Evolutionary conservation across 1,140 invertebrate species (phyloP).

Genomic region (Drosophila baimaii): DNA sequence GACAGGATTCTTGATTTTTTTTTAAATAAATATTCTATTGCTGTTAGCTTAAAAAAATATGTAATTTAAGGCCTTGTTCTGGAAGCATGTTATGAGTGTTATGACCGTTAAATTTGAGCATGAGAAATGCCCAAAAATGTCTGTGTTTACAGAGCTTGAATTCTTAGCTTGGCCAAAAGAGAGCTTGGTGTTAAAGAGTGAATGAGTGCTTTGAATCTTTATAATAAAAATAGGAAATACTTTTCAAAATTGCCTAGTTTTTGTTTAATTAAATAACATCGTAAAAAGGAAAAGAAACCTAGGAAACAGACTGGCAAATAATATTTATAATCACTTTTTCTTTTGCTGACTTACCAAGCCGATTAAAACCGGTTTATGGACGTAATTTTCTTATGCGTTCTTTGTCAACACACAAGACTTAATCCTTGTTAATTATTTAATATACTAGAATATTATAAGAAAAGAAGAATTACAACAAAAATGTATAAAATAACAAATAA

Average conservation of each 20-base stretch:
- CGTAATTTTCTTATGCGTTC: constrained; percentile 4
- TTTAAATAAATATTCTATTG: background rate
- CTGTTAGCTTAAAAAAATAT: background rate
- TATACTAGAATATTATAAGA: background rate
- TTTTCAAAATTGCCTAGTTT: background rate
- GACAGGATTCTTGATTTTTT: constrained; percentile 2
- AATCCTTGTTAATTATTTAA: background rate
- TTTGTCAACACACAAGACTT: background rate
- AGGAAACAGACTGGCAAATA: background rate
- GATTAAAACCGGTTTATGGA: constrained; percentile 8
- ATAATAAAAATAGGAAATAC: background rate
- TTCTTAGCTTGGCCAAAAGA: background rate
- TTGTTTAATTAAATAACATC: no score
- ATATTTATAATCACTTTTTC: constrained; percentile 3
- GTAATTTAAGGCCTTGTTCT: background rate
- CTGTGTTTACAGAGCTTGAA: background rate
- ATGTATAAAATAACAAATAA: background rate
- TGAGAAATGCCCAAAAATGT: background rate
- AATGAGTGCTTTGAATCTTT: no score
- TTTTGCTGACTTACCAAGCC: background rate
- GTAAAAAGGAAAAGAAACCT: background rate
- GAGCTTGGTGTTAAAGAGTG: background rate
- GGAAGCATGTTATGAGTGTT: background rate
- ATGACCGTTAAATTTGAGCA: constrained; percentile 4
- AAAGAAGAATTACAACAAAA: background rate